phyloP scores from a whole-genome alignment of 2,113 vertebrate species.

The Athene noctua region DNA sequence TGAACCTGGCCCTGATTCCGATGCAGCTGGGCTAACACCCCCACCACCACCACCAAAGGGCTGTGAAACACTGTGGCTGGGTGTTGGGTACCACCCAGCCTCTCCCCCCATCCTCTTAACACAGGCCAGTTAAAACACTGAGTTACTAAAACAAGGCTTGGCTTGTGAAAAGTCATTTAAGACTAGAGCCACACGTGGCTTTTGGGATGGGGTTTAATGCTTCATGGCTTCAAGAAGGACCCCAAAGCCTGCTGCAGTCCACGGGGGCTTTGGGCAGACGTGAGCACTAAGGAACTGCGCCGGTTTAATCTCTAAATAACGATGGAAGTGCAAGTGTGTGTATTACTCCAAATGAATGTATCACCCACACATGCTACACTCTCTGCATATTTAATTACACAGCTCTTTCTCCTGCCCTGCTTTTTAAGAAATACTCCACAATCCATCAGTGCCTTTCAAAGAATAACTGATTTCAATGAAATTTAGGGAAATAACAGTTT shows the following conservation, averaged over 20 bases:
- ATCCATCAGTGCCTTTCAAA: neutral
- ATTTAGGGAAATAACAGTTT: neutral
- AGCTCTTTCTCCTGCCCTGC: neutral
- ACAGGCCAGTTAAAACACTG: neutral
- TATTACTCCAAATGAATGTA: constrained; percentile 13
- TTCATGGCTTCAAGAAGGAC: neutral
- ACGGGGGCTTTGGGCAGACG: neutral
- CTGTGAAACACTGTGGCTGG: fast-evolving
- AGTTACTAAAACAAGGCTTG: neutral
- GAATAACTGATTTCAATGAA: neutral
- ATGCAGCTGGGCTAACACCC: neutral
- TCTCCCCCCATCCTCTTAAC: neutral
- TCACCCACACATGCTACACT: constrained; percentile 8
- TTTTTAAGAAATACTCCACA: constrained; percentile 16
- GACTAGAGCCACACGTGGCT: neutral
- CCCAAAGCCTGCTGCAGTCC: neutral
- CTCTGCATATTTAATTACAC: constrained; percentile 24
- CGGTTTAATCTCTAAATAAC: constrained; percentile 39
- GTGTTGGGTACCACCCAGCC: neutral
- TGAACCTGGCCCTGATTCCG: constrained; percentile 19
- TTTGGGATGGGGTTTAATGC: neutral
- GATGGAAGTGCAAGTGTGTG: constrained; percentile 33
- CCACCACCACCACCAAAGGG: neutral
- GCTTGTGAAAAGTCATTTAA: neutral
- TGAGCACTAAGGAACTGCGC: neutral